These are phyloP conservation scores for Bostrychus sinensis DNA, from an alignment of 2,113 vertebrate species.

Conservation along the genomic window DNA sequence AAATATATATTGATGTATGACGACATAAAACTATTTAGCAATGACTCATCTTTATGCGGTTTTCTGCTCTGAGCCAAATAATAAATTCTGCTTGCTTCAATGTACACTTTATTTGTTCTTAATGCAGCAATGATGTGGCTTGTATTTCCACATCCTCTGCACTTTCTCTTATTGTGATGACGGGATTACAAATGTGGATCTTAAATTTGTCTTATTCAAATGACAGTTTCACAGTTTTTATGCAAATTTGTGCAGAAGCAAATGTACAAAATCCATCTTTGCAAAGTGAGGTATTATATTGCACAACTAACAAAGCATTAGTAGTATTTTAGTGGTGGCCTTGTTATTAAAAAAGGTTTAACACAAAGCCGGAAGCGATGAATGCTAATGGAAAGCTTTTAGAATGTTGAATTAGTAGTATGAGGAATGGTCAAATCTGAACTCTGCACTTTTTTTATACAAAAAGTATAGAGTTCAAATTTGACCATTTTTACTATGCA, in stretches of 20 bases:
- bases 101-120: not conserved
- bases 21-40: not conserved
- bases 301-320: not conserved
- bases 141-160: conserved; percentile 3
- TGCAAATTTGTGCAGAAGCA: not conserved
- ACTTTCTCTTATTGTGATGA: not conserved
- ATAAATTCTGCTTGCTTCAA: not conserved
- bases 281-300: not conserved
- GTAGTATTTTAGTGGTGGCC: conserved; percentile 4
- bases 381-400: conserved; percentile 5
- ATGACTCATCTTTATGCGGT: not conserved
- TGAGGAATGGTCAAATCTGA: not conserved
- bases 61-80: not conserved
- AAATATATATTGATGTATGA: not conserved
- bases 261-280: not conserved
- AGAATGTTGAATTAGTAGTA: not conserved
- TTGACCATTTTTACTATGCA: no score
- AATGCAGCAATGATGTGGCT: not conserved
- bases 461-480: no score
- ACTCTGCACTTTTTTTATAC: conserved; percentile 3
- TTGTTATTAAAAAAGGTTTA: not conserved
- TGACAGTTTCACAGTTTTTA: not conserved
- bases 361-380: not conserved
- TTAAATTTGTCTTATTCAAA: conserved; percentile 1
- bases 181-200: not conserved